Base-by-base conservation (phyloP, 2,113 vertebrate genomes). In the Columba livia region DNA sequence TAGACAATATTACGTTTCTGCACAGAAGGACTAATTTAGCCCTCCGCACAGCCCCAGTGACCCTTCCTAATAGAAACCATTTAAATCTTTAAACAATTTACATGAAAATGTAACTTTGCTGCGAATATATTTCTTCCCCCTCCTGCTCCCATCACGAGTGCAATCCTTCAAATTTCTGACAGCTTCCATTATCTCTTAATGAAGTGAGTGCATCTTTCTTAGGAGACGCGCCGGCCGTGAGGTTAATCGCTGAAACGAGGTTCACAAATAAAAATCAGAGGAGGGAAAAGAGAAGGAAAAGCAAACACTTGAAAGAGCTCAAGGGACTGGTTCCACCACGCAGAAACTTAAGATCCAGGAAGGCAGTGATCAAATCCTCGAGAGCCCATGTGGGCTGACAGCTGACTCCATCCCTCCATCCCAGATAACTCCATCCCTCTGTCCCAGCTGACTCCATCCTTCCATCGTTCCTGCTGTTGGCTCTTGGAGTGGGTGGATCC, bases 11-110 rank as follows among this genome's bases (percentile, higher is more conserved):
- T 93, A 65, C 7, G 47, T 36, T 84, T 84, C 79, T 92, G 88
- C 92, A 93, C 74, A 95, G 93, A 96, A 94, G 91, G 92, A 71
- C 91, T 96, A 93, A 97, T 96, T 92, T 81, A 95, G 96, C 80
- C 94, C 90, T 91, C 61, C 15, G 20, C 50, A 85, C 80, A 89
- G 95, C 58, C 94, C 85, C 44, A 11, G 60, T 94, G 95, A 96
- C 96, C 95, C 94, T 96, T 96, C 90, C 92, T 96, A 96, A 97
- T 95, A 95, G 96, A 95, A 97, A 96, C 94, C 92, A 93, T 97
- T 97, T 96, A 96, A 97, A 96, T 96, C 96, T 96, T 97, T 94
- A 95, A 96, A 97, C 96, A 94, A 97, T 96, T 96, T 96, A 94
- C 97, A 97, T 96, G 96, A 95, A 96, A 97, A 96, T 94, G 79